These are phyloP conservation scores for Calliopum simillimum DNA, from an alignment of 2,888 invertebrate species.

Conservation along the genomic window DNA sequence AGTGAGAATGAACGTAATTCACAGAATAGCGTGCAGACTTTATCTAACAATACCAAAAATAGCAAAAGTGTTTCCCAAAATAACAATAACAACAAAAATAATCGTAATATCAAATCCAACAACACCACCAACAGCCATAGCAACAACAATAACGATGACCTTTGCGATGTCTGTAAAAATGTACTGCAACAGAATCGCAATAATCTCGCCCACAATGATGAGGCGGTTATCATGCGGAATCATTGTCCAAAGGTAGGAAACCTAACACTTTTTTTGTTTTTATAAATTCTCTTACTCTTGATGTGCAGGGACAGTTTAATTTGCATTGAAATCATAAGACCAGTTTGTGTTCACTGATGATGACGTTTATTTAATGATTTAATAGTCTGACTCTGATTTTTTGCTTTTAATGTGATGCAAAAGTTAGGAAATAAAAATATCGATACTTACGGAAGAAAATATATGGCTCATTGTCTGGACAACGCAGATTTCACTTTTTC, in stretches of 20 bases:
- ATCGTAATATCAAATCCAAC: conserved; percentile 35
- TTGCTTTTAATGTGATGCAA: too few relatives aligned
- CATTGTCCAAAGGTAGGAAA: conserved; percentile 41
- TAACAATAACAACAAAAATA: conserved; percentile 35
- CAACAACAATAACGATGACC: conserved; percentile 51
- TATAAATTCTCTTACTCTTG: background rate
- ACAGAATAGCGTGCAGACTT: conserved; percentile 38
- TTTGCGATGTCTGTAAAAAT: conserved; percentile 61
- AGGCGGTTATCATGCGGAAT: conserved; percentile 44
- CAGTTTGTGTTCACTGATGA: too few relatives aligned
- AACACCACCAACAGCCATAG: conserved; percentile 38
- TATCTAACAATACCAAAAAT: conserved; percentile 27
- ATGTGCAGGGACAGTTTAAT: background rate
- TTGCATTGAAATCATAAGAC: too few relatives aligned
- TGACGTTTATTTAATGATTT: too few relatives aligned
- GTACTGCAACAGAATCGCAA: conserved; percentile 61
- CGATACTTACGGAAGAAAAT: too few relatives aligned
- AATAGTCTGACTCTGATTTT: too few relatives aligned
- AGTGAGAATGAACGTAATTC: conserved; percentile 61
- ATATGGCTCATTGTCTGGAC: too few relatives aligned
- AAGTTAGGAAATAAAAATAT: too few relatives aligned
- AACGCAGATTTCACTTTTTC: too few relatives aligned
- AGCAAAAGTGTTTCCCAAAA: conserved; percentile 37
- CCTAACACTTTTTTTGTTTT: too few relatives aligned
- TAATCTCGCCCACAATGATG: conserved; percentile 56